Evolutionary conservation across 1,140 invertebrate genomes (phyloP).

Genomic region (Phthorimaea operculella): DNA sequence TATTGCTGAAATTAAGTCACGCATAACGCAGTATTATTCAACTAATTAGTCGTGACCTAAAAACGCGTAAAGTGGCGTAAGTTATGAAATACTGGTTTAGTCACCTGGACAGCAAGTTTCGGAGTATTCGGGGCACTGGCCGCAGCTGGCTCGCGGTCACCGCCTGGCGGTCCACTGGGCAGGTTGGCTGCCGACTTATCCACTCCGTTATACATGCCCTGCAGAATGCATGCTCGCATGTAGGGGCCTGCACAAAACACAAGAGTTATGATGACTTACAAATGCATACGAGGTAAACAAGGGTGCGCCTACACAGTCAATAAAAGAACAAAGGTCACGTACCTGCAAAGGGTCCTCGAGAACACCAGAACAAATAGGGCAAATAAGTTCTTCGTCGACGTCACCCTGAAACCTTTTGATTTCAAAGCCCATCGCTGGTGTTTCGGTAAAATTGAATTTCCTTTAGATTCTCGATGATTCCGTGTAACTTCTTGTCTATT

Average conservation of each 20-base stretch:
- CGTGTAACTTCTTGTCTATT: background rate
- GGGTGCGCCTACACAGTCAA: background rate
- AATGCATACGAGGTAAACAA: too few relatives aligned
- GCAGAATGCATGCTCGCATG: slow-evolving; percentile 97
- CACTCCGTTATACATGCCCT: slow-evolving; percentile 93
- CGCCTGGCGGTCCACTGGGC: slow-evolving; percentile 91
- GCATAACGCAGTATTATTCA: slow-evolving; percentile 6
- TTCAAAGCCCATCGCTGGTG: slow-evolving; percentile 85
- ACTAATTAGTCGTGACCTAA: slow-evolving; percentile 10
- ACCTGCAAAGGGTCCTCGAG: slow-evolving; percentile 92
- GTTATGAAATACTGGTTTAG: slow-evolving; percentile 15
- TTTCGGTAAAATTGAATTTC: slow-evolving; percentile 11
- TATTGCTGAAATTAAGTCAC: background rate
- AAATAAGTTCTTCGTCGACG: slow-evolving; percentile 92
- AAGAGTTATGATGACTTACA: background rate
- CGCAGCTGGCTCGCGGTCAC: slow-evolving; percentile 88
- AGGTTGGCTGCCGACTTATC: slow-evolving; percentile 91
- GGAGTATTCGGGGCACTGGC: slow-evolving; percentile 90
- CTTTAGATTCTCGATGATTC: background rate
- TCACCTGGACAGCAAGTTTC: slow-evolving; percentile 87
- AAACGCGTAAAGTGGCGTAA: background rate
- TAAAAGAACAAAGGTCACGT: slow-evolving; percentile 22
- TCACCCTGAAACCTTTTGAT: slow-evolving; percentile 88
- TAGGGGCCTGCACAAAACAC: slow-evolving; percentile 78
- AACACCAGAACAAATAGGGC: slow-evolving; percentile 91